Conservation (phyloP, 2,797 vertebrate genomes). For the Gadopsis marmoratus region DNA sequence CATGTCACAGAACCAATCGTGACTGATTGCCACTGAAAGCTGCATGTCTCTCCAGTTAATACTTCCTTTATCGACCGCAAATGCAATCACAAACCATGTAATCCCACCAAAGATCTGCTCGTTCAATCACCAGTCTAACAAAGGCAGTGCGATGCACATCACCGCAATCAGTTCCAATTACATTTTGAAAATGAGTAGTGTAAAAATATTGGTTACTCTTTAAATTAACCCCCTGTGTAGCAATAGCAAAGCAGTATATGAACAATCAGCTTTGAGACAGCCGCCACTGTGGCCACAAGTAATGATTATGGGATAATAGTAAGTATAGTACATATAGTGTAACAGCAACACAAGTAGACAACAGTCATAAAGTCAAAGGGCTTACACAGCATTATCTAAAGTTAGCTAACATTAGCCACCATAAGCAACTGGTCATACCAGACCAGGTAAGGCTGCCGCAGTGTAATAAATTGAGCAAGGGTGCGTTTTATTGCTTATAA, state of each 20-base stretch:
- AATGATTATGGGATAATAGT: neutral
- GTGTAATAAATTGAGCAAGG: neutral
- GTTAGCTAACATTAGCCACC: neutral
- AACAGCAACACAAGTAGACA: neutral
- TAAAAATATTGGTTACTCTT: slow-evolving; percentile 3
- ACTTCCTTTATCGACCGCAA: slow-evolving; percentile 38
- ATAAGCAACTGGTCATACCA: neutral
- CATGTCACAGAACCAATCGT: slow-evolving; percentile 11
- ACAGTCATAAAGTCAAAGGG: too few species aligned
- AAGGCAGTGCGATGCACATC: slow-evolving; percentile 5
- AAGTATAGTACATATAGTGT: too few species aligned
- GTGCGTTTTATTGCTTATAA: too few species aligned
- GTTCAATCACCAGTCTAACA: slow-evolving; percentile 32
- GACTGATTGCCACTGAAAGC: slow-evolving; percentile 32
- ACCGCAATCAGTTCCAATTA: slow-evolving; percentile 28
- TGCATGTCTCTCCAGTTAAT: neutral
- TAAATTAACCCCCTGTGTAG: neutral
- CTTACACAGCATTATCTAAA: neutral
- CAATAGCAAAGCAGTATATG: neutral
- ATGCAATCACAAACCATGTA: slow-evolving; percentile 50
- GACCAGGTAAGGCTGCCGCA: neutral
- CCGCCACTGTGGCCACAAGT: too few species aligned
- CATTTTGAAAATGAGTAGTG: slow-evolving; percentile 17
- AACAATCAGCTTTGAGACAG: neutral
- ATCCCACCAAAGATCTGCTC: slow-evolving; percentile 38